Evolutionary conservation across 2,888 invertebrate species (phyloP).

Genomic region (Diadromus collaris): DNA sequence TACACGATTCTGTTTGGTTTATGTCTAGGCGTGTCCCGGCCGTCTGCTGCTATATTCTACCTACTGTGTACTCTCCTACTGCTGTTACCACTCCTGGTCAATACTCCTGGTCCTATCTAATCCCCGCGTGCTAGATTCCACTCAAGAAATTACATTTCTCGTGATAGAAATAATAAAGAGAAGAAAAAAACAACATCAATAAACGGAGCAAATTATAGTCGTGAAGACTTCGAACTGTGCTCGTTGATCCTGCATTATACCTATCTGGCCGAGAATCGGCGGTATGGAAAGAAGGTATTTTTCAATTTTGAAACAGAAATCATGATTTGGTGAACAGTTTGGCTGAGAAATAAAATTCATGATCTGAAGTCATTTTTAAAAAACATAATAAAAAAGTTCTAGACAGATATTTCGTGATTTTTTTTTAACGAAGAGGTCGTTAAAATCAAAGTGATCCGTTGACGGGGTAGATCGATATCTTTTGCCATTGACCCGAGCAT

Average conservation of each 20-base stretch:
- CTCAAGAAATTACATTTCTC: slow-evolving; percentile 66
- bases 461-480: slow-evolving; percentile 46
- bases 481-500: slow-evolving; percentile 35
- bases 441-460: slow-evolving; percentile 18
- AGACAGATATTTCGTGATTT: neutral
- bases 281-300: neutral
- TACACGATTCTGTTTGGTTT: slow-evolving; percentile 78
- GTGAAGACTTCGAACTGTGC: neutral
- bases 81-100: slow-evolving; percentile 66
- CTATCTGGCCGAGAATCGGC: neutral
- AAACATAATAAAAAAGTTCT: neutral
- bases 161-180: slow-evolving; percentile 13
- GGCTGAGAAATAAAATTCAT: neutral
- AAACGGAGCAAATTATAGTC: neutral
- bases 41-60: slow-evolving; percentile 57
- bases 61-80: slow-evolving; percentile 36
- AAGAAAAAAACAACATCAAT: slow-evolving; percentile 10
- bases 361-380: neutral
- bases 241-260: slow-evolving; percentile 1
- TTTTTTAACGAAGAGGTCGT: neutral
- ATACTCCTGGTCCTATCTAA: slow-evolving; percentile 71
- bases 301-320: neutral
- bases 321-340: neutral
- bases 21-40: slow-evolving; percentile 77
- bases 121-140: slow-evolving; percentile 59